Percentiles rank a stretch among this genome's conserved stretches.
Evolutionary conservation across 2,113 vertebrate species (phyloP).

Genomic region (Coptodon rendalli): DNA sequence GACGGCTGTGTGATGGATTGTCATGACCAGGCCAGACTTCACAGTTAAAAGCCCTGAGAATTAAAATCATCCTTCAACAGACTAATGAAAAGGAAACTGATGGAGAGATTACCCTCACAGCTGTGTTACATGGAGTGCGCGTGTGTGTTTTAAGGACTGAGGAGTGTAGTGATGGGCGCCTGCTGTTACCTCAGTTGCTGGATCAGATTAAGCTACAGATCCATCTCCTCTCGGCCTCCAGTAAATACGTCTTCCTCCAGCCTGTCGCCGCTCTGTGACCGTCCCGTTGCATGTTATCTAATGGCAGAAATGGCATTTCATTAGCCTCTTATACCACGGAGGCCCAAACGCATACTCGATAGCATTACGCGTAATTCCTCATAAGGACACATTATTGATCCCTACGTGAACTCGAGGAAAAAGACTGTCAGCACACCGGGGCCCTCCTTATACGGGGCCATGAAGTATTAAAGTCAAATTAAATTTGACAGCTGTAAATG

Average conservation of each 20-base stretch:
- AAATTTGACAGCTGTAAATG: conserved; percentile 99
- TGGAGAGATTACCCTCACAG: background rate
- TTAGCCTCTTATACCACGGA: conserved; percentile 90
- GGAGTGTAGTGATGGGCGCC: conserved; percentile 9
- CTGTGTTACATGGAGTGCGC: background rate
- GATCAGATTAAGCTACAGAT: conserved; percentile 76
- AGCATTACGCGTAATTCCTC: conserved; percentile 95
- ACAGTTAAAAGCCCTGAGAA: background rate
- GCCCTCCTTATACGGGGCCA: conserved; percentile 80
- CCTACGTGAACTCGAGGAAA: conserved; percentile 91
- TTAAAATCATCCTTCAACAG: background rate
- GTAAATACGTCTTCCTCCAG: conserved; percentile 82
- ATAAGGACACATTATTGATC: conserved; percentile 99
- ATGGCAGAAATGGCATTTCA: conserved; percentile 97
- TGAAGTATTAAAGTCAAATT: conserved; percentile 99
- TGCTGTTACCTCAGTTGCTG: conserved; percentile 35
- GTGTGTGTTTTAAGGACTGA: background rate
- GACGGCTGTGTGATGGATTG: background rate
- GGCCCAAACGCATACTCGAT: conserved; percentile 93
- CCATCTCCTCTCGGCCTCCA: conserved; percentile 78
- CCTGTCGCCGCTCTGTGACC: conserved; percentile 72
- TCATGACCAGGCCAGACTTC: background rate
- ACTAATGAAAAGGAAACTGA: background rate
- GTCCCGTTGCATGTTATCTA: conserved; percentile 76
- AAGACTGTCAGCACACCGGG: conserved; percentile 83